phyloP scores from a whole-genome alignment of 2,113 vertebrate genomes.

The Menura novaehollandiae region DNA sequence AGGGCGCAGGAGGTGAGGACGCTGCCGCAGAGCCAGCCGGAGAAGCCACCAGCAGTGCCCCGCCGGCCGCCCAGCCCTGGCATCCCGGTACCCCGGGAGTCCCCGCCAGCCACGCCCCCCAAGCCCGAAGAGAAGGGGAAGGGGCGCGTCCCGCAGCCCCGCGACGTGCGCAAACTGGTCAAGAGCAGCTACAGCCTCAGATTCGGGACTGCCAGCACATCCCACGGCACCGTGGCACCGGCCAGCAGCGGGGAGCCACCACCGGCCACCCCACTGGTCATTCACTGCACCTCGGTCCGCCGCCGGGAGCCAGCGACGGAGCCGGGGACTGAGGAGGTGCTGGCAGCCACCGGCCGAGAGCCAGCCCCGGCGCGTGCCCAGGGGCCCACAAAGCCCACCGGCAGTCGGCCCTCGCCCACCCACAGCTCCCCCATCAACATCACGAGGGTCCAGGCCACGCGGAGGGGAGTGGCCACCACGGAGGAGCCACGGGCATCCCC shows the following conservation, averaged over 20 bases:
- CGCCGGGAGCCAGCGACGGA: neutral
- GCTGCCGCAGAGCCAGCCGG: constrained; percentile 31
- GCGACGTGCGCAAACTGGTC: constrained; percentile 86
- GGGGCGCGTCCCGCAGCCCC: constrained; percentile 72
- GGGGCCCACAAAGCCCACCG: neutral
- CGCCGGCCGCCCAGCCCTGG: rapidly evolving
- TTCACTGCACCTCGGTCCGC: constrained; percentile 68
- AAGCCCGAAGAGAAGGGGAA: neutral
- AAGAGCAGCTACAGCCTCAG: constrained; percentile 86
- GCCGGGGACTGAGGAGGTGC: rapidly evolving
- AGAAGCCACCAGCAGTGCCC: constrained; percentile 48
- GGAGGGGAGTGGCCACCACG: neutral
- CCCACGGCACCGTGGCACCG: neutral
- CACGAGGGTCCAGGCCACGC: constrained; percentile 29
- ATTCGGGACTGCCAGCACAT: constrained; percentile 59
- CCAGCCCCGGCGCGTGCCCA: neutral
- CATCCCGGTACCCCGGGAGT: neutral
- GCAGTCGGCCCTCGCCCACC: neutral
- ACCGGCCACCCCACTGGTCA: neutral
- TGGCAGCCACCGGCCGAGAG: neutral
- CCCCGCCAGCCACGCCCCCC: rapidly evolving
- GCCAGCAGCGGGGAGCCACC: neutral
- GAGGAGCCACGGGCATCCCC: neutral
- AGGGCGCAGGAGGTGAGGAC: constrained; percentile 69
- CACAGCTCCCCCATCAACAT: constrained; percentile 21